Evolutionary conservation across 1,140 invertebrate species (phyloP).

Genomic region (Scaptodrosophila lebanonensis): DNA sequence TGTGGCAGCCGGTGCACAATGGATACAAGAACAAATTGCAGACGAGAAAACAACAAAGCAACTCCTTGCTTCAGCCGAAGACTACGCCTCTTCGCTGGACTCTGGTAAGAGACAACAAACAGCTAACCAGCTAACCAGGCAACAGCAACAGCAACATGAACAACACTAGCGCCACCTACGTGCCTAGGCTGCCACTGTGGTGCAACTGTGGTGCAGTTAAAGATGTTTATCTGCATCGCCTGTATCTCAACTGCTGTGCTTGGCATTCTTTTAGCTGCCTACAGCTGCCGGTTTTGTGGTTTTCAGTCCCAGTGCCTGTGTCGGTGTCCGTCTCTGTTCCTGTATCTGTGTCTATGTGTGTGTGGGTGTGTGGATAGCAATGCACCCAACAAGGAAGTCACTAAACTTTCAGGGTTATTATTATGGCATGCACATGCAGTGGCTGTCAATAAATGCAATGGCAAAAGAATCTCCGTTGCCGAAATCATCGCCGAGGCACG

Average conservation of each 20-base stretch:
- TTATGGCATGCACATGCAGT: slow-evolving; percentile 56
- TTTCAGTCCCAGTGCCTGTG: slow-evolving; percentile 12
- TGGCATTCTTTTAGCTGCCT: slow-evolving; percentile 14
- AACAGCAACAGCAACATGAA: too few relatives aligned
- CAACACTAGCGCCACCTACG: slow-evolving; percentile 36
- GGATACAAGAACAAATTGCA: slow-evolving; percentile 57
- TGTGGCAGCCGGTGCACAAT: slow-evolving; percentile 15
- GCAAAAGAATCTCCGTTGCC: neutral
- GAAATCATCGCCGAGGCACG: too few relatives aligned
- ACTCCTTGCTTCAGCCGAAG: slow-evolving; percentile 32
- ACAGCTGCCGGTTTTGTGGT: too few relatives aligned
- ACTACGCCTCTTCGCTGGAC: slow-evolving; percentile 55
- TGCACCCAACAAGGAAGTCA: slow-evolving; percentile 54
- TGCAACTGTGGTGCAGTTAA: neutral
- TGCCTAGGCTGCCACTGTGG: neutral
- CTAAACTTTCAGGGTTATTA: slow-evolving; percentile 74
- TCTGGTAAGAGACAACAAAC: slow-evolving; percentile 35
- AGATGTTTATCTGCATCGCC: slow-evolving; percentile 47
- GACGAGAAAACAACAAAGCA: slow-evolving; percentile 35
- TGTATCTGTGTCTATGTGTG: slow-evolving; percentile 8
- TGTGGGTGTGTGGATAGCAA: too few relatives aligned
- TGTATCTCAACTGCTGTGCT: neutral
- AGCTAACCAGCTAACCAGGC: slow-evolving; percentile 52
- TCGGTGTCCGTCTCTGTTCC: slow-evolving; percentile 10
- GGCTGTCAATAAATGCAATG: neutral